phyloP scores from a whole-genome alignment of 2,888 invertebrate species.

The Cheilosia pagana region DNA sequence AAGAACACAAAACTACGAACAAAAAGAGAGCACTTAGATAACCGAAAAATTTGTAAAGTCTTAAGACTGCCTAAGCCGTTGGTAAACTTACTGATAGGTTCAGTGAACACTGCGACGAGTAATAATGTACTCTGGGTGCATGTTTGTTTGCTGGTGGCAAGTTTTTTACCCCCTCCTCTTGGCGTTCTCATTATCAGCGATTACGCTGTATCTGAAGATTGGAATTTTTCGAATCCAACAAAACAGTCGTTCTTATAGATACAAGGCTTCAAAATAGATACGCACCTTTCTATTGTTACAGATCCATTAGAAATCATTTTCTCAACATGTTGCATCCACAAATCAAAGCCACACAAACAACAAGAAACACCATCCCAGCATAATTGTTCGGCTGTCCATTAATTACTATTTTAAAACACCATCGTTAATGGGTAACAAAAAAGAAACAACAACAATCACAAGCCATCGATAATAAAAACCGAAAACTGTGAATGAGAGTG shows the following conservation, averaged over 20 bases:
- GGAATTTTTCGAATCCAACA: background rate
- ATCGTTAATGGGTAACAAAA: slow-evolving; percentile 45
- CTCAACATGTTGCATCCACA: slow-evolving; percentile 16
- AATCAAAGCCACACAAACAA: slow-evolving; percentile 32
- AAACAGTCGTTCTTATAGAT: too few species aligned
- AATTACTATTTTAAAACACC: slow-evolving; percentile 56
- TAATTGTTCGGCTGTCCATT: slow-evolving; percentile 43
- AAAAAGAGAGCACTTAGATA: slow-evolving; percentile 50
- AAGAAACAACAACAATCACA: slow-evolving; percentile 53
- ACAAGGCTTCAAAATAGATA: too few species aligned
- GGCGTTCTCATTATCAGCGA: slow-evolving; percentile 28
- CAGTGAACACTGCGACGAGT: slow-evolving; percentile 15
- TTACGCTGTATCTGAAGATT: slow-evolving; percentile 11
- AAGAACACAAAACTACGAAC: background rate
- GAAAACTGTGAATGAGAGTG: slow-evolving; percentile 72
- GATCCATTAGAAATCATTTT: background rate
- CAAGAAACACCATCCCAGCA: slow-evolving; percentile 19
- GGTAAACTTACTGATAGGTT: slow-evolving; percentile 57
- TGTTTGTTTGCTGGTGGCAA: slow-evolving; percentile 30
- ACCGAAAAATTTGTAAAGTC: slow-evolving; percentile 32
- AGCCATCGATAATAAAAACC: slow-evolving; percentile 69
- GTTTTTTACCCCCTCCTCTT: slow-evolving; percentile 3
- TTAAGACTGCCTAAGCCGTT: slow-evolving; percentile 41
- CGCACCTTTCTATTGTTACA: too few species aligned
- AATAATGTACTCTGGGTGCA: slow-evolving; percentile 24